phyloP scores from a whole-genome alignment of 2,113 vertebrate species.

The Cavia porcellus region DNA sequence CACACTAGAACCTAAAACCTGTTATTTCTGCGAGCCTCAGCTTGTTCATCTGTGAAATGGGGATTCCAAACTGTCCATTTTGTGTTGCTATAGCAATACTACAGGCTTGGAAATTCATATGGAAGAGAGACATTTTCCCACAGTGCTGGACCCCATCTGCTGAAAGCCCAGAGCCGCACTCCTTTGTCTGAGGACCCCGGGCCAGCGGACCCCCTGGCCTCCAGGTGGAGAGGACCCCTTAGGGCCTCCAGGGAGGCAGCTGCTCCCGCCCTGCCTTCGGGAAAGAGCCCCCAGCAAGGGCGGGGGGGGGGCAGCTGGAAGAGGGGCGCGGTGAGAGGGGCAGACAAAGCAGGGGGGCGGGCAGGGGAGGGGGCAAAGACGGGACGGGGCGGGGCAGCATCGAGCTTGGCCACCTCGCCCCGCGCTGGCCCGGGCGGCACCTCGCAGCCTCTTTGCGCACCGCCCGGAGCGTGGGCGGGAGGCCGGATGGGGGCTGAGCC shows the following conservation, averaged over 20 bases:
- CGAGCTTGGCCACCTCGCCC: too few species aligned
- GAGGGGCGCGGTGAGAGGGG: not conserved
- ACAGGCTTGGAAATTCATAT: not conserved
- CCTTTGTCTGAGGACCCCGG: not conserved
- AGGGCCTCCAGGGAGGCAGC: too few species aligned
- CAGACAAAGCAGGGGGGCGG: conserved; percentile 66
- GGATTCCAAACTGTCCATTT: not conserved
- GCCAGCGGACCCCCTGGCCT: not conserved
- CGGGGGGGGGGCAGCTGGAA: conserved; percentile 49
- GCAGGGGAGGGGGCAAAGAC: too few species aligned
- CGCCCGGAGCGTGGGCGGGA: not conserved
- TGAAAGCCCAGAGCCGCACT: not conserved
- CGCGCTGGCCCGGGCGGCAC: not conserved
- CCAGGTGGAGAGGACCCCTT: not conserved
- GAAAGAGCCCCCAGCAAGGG: conserved; percentile 81
- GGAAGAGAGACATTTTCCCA: not conserved
- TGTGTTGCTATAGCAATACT: not conserved
- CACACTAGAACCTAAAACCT: not conserved
- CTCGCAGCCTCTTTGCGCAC: conserved; percentile 73
- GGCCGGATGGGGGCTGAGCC: not conserved
- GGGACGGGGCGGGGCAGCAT: conserved; percentile 46
- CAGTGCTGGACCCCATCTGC: not conserved
- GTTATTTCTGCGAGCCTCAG: not conserved
- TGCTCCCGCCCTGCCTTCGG: conserved; percentile 67
- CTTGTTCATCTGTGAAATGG: not conserved